Base-by-base conservation (phyloP, 2,888 invertebrate species). In the Eupithecia inturbata region DNA sequence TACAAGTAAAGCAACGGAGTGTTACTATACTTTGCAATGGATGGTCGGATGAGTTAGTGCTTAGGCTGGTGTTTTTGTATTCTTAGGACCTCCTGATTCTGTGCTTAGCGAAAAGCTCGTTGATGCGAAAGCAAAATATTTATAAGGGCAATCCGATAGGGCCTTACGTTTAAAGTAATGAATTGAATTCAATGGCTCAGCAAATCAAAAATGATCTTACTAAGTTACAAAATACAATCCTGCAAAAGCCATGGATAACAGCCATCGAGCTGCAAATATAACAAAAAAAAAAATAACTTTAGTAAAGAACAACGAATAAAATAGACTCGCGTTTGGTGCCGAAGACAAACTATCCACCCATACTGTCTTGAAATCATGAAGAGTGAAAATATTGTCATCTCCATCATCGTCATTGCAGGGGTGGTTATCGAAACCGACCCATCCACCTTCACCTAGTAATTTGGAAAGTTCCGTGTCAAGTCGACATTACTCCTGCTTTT, bases 391-490 rank as follows among this genome's bases (percentile, higher is more conserved):
- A 33, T 41, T 22, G 19, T 66, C 22, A 33, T 39, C 22, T 36
- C 39, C 66, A 66, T 53, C 49, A 49, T 45, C 45, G 19, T 64
- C 64, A 66, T 60, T 41, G 68, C 60, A 67, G 66, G 72, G 72
- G 64, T 67, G 62, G 75, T 57, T 57, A 57, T 14, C 68, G 62
- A 74, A 71, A 69, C 49, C 41, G 78, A 81, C 81, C 82, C 78
- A 80, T 70, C 77, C 73, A 68, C 81, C 78, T 79, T 82, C 80
- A 81, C 80, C 82, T 85, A 87, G 84, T 82, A 85, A 87, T 87
- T 86, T 85, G 80, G 83, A 87, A 87, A 87, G 85, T 85, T 82
- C 80, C 79, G 70, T 75, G 72, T 72, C 70, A 69, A 68, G 70
- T 70, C 76, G 77, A 80, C 78, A 79, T 77, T 78, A 75, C 78